These are phyloP conservation scores for Eledona agricola DNA, from an alignment of 2,888 invertebrate genomes.

Conservation along the genomic window DNA sequence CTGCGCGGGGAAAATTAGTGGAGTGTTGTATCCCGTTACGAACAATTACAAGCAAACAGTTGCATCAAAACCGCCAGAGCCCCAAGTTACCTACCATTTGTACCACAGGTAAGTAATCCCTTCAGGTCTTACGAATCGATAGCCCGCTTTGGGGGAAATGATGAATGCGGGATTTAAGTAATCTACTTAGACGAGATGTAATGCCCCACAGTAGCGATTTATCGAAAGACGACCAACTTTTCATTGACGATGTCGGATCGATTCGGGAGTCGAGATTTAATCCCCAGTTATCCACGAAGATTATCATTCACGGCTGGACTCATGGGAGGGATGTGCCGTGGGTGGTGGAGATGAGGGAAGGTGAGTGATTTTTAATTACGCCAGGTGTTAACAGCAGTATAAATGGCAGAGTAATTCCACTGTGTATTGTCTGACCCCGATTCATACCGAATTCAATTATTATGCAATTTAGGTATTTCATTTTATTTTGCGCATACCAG, in stretches of 20 bases:
- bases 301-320: conserved; percentile 58
- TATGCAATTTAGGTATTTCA: too few species aligned
- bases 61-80: conserved; percentile 47
- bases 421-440: too few species aligned
- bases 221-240: conserved; percentile 42
- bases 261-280: conserved; percentile 50
- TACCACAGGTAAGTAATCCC: conserved; percentile 51
- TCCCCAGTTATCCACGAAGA: conserved; percentile 49
- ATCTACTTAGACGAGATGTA: conserved; percentile 23
- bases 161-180: conserved; percentile 12
- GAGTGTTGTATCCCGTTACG: conserved; percentile 41
- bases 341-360: conserved; percentile 55
- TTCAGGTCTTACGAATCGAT: conserved; percentile 4
- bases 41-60: conserved; percentile 30
- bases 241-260: conserved; percentile 45
- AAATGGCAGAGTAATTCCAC: too few species aligned
- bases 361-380: conserved; percentile 39
- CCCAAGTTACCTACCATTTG: conserved; percentile 51
- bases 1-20: conserved; percentile 25
- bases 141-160: conserved; percentile 2
- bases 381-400: too few species aligned
- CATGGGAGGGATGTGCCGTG: conserved; percentile 53
- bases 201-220: conserved; percentile 28
- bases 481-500: too few species aligned
- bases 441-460: too few species aligned